These are phyloP conservation scores for Pollimyrus isidori DNA, from an alignment of 2,113 vertebrate species.

Conservation along the genomic window DNA sequence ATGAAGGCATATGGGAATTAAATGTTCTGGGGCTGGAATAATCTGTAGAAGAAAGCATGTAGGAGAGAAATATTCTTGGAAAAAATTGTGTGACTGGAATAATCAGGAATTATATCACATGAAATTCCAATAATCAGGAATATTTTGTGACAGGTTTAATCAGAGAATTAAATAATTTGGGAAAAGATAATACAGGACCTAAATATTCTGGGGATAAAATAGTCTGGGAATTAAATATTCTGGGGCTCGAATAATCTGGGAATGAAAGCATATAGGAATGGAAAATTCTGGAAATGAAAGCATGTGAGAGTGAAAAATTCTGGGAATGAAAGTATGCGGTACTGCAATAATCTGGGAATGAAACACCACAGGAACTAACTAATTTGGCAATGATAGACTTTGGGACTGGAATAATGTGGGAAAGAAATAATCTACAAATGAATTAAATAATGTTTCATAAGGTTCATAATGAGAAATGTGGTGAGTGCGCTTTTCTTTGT, in stretches of 20 bases:
- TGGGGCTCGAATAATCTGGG: not conserved
- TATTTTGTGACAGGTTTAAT: not conserved
- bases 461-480: not conserved
- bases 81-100: not conserved
- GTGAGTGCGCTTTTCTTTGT: not conserved
- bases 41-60: not conserved
- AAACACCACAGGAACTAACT: not conserved
- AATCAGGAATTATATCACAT: not conserved
- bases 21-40: not conserved
- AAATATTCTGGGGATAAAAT: not conserved
- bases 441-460: not conserved
- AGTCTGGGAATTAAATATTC: not conserved
- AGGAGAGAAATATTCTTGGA: not conserved
- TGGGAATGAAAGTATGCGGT: not conserved
- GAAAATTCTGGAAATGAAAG: not conserved
- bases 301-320: not conserved
- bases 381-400: not conserved
- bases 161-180: not conserved
- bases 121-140: not conserved
- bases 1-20: not conserved
- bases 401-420: not conserved
- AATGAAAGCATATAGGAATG: not conserved
- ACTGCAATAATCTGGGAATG: not conserved
- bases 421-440: not conserved
- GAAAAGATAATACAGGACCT: not conserved